Base-by-base conservation (phyloP, 2,888 invertebrate genomes). In the Volucella inanis region DNA sequence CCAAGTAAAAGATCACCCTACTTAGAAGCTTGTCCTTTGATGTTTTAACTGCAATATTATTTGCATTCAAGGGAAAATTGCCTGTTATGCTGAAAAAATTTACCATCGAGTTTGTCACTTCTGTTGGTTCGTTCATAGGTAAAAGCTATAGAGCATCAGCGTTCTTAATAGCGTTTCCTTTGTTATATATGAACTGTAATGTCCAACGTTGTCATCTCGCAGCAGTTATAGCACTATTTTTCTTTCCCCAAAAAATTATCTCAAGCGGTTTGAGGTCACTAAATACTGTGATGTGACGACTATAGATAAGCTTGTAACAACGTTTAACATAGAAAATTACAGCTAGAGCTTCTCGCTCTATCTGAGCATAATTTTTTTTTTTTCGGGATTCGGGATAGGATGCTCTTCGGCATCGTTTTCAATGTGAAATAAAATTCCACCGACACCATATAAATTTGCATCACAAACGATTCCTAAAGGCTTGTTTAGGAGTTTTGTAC, bases 331-430 rank as follows among this genome's bases (percentile, higher is more conserved):
- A 45, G 22, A 78, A 78, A 38, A 81, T 52, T 6, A 82, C 45
- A 8, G 52, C 70, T 11, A 82, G 57, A 45, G 45, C 70, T 54
- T 81, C 81, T 11, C 62, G 49, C 31, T 72, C 72, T 15, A 83
- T 45, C 47, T 72, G 76, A 9, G 65, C 71, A 62, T 76, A 71
- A 18, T 68, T 76, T 64, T 50, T 61, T 41, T 76, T 70, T 18
- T 18, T 2, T 18, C 18, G 18, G 2, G 2, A 18, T 2, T 1
- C 18, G 2, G 1, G 12, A 83, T 65, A 15, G 78, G 78, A 9
- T 62, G 41, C 59, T 76, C 74, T 55, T 74, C 71, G 12, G 79
- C 75, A 59, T 79, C 41, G 2, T 12, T 14, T 31, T 65, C 75
- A 8, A 84, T 61, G 50, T 84, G 75, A 49, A 70, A 78, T 31